phyloP scores from a whole-genome alignment of 2,888 invertebrate species.

The Hyppa rectilinea region DNA sequence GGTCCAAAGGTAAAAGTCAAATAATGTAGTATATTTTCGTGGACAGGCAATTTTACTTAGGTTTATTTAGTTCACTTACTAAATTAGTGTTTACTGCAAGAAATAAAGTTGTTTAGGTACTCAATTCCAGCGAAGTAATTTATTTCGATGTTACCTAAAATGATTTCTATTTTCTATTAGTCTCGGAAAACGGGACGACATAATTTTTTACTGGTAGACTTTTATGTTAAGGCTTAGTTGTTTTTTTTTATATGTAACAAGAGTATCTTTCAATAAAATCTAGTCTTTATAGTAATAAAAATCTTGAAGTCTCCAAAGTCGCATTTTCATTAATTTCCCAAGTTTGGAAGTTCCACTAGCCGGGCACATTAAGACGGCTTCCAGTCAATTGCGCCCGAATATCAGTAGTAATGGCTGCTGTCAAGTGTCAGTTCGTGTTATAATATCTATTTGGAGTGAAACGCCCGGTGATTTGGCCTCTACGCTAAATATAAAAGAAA shows the following conservation, averaged over 20 bases:
- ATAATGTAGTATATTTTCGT: conserved; percentile 13
- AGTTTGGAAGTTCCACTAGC: conserved; percentile 53
- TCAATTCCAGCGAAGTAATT: conserved; percentile 20
- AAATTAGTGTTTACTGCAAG: conserved; percentile 23
- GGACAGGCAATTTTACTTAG: conserved; percentile 16
- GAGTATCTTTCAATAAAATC: conserved; percentile 37
- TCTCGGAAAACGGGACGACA: conserved; percentile 10
- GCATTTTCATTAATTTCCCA: conserved; percentile 47
- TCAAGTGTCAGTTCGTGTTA: conserved; percentile 72
- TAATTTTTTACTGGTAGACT: conserved; percentile 36
- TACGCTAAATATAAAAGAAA: conserved; percentile 34
- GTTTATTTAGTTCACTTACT: conserved; percentile 21
- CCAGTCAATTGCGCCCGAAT: conserved; percentile 76
- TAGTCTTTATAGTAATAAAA: conserved; percentile 36
- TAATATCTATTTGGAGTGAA: conserved; percentile 56
- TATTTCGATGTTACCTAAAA: conserved; percentile 32
- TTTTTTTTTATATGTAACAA: conserved; percentile 10
- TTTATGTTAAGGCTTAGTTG: conserved; percentile 19
- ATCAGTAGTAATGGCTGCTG: conserved; percentile 74
- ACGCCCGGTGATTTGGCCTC: conserved; percentile 34
- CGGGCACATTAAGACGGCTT: conserved; percentile 64
- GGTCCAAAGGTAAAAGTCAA: conserved; percentile 9
- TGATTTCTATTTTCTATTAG: conserved; percentile 29
- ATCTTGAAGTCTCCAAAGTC: conserved; percentile 43
- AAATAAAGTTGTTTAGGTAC: conserved; percentile 20